Evolutionary conservation across 1,140 invertebrate species (phyloP).

Genomic region (Scaptomyza pallida): DNA sequence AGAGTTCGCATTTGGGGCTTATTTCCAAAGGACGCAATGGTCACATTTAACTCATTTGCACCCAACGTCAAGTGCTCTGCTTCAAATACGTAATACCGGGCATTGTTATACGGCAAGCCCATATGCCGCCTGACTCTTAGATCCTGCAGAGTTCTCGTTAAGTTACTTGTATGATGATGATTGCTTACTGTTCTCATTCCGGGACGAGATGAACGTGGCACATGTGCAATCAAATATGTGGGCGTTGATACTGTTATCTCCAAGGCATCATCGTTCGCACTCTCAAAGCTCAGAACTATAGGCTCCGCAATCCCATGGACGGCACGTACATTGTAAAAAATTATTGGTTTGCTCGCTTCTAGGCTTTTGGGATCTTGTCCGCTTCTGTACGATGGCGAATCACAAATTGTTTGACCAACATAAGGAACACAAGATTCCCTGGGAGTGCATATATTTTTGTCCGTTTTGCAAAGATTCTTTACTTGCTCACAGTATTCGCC

Average conservation of each 20-base stretch:
- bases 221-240: slow-evolving; percentile 15
- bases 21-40: not conserved
- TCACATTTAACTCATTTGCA: slow-evolving; percentile 6
- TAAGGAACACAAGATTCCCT: slow-evolving; percentile 19
- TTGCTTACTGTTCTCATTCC: not conserved
- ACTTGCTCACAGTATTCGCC: slow-evolving; percentile 33
- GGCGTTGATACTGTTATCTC: slow-evolving; percentile 21
- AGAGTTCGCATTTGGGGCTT: not conserved
- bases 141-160: slow-evolving; percentile 4
- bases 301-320: slow-evolving; percentile 4
- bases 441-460: slow-evolving; percentile 5
- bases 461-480: slow-evolving; percentile 17
- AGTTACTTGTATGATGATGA: slow-evolving; percentile 11
- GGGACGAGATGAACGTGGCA: not conserved
- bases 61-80: slow-evolving; percentile 10
- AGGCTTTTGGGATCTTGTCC: not conserved
- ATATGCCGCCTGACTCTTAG: slow-evolving; percentile 25
- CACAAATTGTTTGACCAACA: slow-evolving; percentile 24
- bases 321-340: slow-evolving; percentile 22
- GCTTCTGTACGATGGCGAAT: not conserved
- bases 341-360: slow-evolving; percentile 8
- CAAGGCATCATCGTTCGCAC: not conserved
- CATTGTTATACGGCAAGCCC: slow-evolving; percentile 6
- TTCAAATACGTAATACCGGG: slow-evolving; percentile 17
- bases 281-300: slow-evolving; percentile 28